These are phyloP conservation scores for Halesus radiatus DNA, from an alignment of 1,140 invertebrate species.

Conservation along the genomic window DNA sequence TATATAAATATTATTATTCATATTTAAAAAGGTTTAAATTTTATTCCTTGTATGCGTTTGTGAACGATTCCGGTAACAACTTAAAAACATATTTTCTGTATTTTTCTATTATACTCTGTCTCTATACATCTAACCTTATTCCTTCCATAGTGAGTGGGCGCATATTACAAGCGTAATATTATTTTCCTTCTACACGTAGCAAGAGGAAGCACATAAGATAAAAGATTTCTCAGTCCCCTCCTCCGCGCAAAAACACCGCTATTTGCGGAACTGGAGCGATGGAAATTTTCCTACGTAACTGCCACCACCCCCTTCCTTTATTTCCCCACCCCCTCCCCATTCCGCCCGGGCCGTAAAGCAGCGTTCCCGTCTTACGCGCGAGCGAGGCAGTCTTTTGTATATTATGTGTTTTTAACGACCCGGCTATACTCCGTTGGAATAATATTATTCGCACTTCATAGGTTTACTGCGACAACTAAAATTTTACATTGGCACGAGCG, in stretches of 20 bases:
- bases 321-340: constrained; percentile 19
- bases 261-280: constrained; percentile 37
- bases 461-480: constrained; percentile 9
- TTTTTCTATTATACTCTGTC: too few relatives aligned
- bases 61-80: too few relatives aligned
- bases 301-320: constrained; percentile 11
- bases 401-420: constrained; percentile 57
- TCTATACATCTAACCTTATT: too few relatives aligned
- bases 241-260: constrained; percentile 12
- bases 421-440: constrained; percentile 38
- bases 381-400: constrained; percentile 56
- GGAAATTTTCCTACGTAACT: constrained; percentile 26
- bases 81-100: too few relatives aligned
- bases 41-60: too few relatives aligned
- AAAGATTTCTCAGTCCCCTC: constrained; percentile 20
- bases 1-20: too few relatives aligned
- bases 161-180: too few relatives aligned
- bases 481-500: neutral
- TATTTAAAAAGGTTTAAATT: too few relatives aligned
- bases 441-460: constrained; percentile 9
- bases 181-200: too few relatives aligned
- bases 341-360: constrained; percentile 48
- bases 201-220: neutral
- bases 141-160: too few relatives aligned
- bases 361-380: constrained; percentile 56